These are phyloP conservation scores for Macropus fuliginosus DNA, from an alignment of 2,797 vertebrate species.

Conservation along the genomic window DNA sequence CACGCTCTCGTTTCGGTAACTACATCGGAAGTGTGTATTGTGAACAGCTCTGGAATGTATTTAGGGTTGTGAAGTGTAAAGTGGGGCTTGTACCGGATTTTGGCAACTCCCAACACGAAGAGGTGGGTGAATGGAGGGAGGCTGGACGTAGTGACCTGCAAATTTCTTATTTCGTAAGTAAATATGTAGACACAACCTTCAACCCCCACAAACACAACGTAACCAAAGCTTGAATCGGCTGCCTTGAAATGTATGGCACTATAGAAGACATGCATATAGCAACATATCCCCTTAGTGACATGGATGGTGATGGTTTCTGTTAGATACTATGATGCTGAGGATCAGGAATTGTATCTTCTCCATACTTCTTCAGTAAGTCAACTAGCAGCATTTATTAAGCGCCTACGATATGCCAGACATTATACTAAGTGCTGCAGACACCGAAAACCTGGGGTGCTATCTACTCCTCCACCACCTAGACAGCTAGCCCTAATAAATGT, in stretches of 20 bases:
- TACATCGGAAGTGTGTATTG: slow-evolving; percentile 73
- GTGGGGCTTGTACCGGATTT: not conserved
- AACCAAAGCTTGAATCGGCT: not conserved
- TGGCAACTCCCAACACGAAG: slow-evolving; percentile 31
- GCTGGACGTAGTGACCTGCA: not conserved
- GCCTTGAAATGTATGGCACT: not conserved
- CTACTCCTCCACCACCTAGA: not conserved
- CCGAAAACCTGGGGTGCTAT: not conserved
- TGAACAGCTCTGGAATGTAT: slow-evolving; percentile 77
- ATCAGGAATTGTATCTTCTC: slow-evolving; percentile 48
- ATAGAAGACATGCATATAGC: not conserved
- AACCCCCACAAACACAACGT: not conserved
- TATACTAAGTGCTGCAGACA: not conserved
- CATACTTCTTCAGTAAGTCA: not conserved
- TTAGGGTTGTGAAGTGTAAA: not conserved
- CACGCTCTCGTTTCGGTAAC: slow-evolving; percentile 78
- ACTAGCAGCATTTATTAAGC: not conserved
- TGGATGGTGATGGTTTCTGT: not conserved
- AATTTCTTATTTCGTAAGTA: not conserved
- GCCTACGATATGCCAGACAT: not conserved
- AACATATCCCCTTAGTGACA: not conserved
- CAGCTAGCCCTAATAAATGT: not conserved
- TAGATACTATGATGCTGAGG: slow-evolving; percentile 43
- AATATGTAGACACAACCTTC: not conserved
- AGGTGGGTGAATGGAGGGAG: slow-evolving; percentile 49